Percentiles rank a stretch among this genome's conserved stretches.
phyloP scores from a whole-genome alignment of 2,888 invertebrate species.

The Poecilus cupreus region DNA sequence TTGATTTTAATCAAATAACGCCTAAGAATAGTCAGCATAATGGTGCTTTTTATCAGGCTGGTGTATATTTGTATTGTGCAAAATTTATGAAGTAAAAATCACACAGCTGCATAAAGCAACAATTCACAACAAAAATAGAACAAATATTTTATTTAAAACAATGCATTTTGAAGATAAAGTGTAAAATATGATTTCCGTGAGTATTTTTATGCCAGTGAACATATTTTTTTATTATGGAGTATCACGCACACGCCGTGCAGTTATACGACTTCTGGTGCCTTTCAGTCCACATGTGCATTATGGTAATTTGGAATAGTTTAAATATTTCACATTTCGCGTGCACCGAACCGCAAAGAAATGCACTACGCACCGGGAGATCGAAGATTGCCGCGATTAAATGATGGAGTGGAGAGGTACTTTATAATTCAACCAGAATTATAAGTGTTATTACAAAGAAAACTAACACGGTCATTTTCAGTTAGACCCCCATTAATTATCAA shows the following conservation, averaged over 20 bases:
- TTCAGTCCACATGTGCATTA: constrained; percentile 41
- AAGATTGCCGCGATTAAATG: neutral
- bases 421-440: neutral
- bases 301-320: constrained; percentile 45
- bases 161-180: constrained; percentile 53
- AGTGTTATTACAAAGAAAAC: neutral
- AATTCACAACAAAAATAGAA: constrained; percentile 46
- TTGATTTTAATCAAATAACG: neutral
- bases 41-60: neutral
- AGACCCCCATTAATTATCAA: too few relatives aligned
- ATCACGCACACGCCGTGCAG: constrained; percentile 40
- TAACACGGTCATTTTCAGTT: too few relatives aligned
- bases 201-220: constrained; percentile 50
- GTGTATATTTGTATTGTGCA: neutral
- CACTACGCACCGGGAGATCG: neutral
- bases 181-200: constrained; percentile 54
- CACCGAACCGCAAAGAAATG: constrained; percentile 1
- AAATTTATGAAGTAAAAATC: constrained; percentile 1
- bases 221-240: constrained; percentile 52
- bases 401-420: neutral
- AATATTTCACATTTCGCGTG: constrained; percentile 47
- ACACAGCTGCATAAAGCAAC: constrained; percentile 26
- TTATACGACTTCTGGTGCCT: constrained; percentile 2
- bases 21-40: neutral
- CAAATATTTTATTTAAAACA: constrained; percentile 56